Base-by-base conservation (phyloP, 2,888 invertebrate genomes). In the Pyrocoelia pectoralis region DNA sequence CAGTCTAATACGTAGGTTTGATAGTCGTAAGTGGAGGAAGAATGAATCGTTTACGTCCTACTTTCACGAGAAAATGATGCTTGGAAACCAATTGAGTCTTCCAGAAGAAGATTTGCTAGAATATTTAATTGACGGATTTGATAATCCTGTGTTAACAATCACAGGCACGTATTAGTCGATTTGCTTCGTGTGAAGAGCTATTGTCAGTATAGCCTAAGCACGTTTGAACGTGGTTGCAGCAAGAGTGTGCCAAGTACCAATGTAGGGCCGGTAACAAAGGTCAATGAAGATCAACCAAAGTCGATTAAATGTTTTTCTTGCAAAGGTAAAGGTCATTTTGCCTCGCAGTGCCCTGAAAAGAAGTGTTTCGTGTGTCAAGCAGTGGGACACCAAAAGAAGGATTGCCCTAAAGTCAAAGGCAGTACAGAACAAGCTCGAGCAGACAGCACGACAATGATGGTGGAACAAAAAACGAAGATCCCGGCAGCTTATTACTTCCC, bases 371-470 rank as follows among this genome's bases (percentile, higher is more conserved):
- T 6, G 3, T 24, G 24, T 6, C 3, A 24, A 6, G 4, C 3
- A 6, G 3, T 6, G 4, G 24, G 24, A 6, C 24, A 24, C 24
- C 24, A 5, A 24, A 3, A 6, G 4, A 24, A 6, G 6, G 24
- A 24, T 24, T 24, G 24, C 6, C 24, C 24, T 3, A 24, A 24
- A 6, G 24, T 3, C 6, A 40, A 8, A 6, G 12, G 40, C 8
- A 6, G 6, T 2, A 13, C 40, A 4, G n/a, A 4, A 40, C 6
- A 6, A 8, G 3, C 2, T 6, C 40, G n/a, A n/a, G 6, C 40
- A 40, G 40, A n/a, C 40, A 40, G 40, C 40, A 40, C 40, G 40
- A 40, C 40, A n/a, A 6, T 40, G 40, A 6, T 40, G 40, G 40
- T 40, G 8, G 40, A 4, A n/a, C 3, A 40, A 40, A 4, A 40